Percentiles rank a stretch among this genome's conserved stretches.
These are phyloP conservation scores for Apeira syringaria DNA, from an alignment of 2,888 invertebrate species.

Conservation along the genomic window DNA sequence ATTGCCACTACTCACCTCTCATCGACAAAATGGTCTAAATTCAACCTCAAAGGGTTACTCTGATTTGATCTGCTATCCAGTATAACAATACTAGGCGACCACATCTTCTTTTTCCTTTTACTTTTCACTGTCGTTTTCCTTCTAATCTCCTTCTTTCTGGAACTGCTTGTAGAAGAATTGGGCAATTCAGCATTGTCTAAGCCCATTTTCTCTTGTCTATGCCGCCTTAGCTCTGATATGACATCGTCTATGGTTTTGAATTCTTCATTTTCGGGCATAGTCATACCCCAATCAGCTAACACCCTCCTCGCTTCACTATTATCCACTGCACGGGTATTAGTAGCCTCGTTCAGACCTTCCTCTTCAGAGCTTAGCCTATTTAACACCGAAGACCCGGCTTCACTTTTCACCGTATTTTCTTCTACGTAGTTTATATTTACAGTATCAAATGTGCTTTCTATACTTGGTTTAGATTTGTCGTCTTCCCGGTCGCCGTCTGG, in stretches of 20 bases:
- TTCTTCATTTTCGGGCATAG: conserved; percentile 45
- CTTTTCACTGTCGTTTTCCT: conserved; percentile 54
- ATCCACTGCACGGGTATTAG: conserved; percentile 26
- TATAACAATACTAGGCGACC: conserved; percentile 72
- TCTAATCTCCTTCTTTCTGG: conserved; percentile 49
- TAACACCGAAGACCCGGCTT: conserved; percentile 65
- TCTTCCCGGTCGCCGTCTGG: conserved; percentile 19
- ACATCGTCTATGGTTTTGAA: conserved; percentile 64
- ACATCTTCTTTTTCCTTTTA: conserved; percentile 68
- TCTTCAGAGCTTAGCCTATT: conserved; percentile 57
- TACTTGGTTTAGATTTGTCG: conserved; percentile 9
- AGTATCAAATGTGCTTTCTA: conserved; percentile 68
- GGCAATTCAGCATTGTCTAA: conserved; percentile 43
- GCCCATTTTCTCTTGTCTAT: conserved; percentile 53
- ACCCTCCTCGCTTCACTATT: conserved; percentile 43
- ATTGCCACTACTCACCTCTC: conserved; percentile 71
- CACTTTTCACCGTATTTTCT: conserved; percentile 61
- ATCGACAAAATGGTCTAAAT: conserved; percentile 77
- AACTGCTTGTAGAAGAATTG: conserved; percentile 49
- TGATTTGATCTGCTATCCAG: conserved; percentile 65
- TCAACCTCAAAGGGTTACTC: conserved; percentile 60
- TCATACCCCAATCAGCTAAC: conserved; percentile 54
- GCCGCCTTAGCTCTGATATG: conserved; percentile 59
- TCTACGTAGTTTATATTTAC: conserved; percentile 70
- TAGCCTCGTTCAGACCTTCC: conserved; percentile 46